Evolutionary conservation across 2,888 invertebrate genomes (phyloP).

Genomic region (Ophion ventricosus): DNA sequence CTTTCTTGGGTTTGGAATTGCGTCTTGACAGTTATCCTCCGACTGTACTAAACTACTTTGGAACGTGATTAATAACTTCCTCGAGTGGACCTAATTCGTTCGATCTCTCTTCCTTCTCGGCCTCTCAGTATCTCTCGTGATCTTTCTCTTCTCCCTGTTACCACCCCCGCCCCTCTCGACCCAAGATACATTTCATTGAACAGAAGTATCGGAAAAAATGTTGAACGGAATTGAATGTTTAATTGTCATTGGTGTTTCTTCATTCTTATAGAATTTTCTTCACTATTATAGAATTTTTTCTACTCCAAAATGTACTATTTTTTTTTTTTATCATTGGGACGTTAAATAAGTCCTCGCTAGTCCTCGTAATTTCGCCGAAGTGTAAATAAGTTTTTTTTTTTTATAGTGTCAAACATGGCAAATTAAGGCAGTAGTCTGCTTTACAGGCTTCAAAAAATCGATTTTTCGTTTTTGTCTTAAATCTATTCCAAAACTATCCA

Average conservation of each 20-base stretch:
- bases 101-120: background rate
- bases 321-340: too few species aligned
- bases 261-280: background rate
- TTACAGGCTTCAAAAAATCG: too few species aligned
- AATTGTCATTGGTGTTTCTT: background rate
- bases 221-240: background rate
- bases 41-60: constrained; percentile 28
- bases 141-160: background rate
- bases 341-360: too few species aligned
- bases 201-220: background rate
- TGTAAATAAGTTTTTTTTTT: too few species aligned
- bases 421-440: too few species aligned
- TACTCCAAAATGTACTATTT: too few species aligned
- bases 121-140: background rate
- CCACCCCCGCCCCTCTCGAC: background rate
- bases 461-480: too few species aligned
- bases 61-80: constrained; percentile 63
- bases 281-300: too few species aligned
- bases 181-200: constrained; percentile 6
- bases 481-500: too few species aligned
- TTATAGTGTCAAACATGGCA: too few species aligned
- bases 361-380: too few species aligned
- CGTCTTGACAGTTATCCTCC: constrained; percentile 35
- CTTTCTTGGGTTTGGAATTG: constrained; percentile 27
- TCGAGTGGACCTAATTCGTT: constrained; percentile 44